Percentiles rank a stretch among this genome's conserved stretches.
phyloP scores from a whole-genome alignment of 92 coral and sea anemone species.

The Desmophyllum pertusum region DNA sequence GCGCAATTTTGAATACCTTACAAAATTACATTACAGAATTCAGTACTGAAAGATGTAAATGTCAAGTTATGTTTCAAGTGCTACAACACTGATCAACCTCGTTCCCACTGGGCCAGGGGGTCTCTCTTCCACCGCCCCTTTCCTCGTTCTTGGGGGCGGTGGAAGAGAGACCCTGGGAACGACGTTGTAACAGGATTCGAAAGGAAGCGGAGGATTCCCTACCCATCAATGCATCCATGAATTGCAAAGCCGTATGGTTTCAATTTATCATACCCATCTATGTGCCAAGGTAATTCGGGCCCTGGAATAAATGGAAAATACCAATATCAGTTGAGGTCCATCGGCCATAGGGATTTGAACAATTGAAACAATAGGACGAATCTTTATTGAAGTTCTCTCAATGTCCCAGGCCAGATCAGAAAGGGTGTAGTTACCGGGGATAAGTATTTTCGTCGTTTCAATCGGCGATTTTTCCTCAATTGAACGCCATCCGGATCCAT shows the following conservation, averaged over 20 bases:
- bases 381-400: too few relatives aligned
- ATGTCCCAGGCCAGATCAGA: not conserved
- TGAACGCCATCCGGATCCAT: conserved; percentile 37
- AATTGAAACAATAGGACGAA: too few relatives aligned
- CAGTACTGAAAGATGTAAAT: too few relatives aligned
- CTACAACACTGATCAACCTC: too few relatives aligned
- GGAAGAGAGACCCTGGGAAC: too few relatives aligned
- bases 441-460: conserved; percentile 31
- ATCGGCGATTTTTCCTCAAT: conserved; percentile 34
- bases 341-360: conserved; percentile 11
- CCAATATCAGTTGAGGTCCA: not conserved
- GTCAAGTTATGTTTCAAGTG: too few relatives aligned
- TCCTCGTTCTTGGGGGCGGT: too few relatives aligned
- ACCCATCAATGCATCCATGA: conserved; percentile 42
- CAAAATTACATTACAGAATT: too few relatives aligned
- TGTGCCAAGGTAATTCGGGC: conserved; percentile 48
- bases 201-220: conserved; percentile 8
- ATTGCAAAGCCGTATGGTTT: conserved; percentile 42
- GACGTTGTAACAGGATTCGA: too few relatives aligned
- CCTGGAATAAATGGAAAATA: conserved; percentile 23
- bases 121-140: too few relatives aligned
- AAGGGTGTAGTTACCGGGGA: conserved; percentile 27
- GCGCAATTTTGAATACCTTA: too few relatives aligned
- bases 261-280: conserved; percentile 36
- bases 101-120: too few relatives aligned